These are phyloP conservation scores for Amphilophus citrinellus DNA, from an alignment of 2,113 vertebrate species.

Conservation along the genomic window DNA sequence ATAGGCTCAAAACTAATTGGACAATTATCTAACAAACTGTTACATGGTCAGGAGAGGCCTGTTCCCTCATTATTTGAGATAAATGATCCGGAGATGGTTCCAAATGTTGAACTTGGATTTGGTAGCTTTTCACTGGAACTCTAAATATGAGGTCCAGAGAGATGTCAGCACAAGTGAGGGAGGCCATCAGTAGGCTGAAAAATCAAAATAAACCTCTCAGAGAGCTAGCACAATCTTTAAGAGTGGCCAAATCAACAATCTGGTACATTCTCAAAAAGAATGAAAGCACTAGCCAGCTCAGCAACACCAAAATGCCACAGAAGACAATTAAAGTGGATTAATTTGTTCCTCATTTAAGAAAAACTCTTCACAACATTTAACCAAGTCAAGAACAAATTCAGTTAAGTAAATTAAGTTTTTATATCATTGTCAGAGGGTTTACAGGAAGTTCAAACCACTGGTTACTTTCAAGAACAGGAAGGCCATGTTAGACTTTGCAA, in stretches of 20 bases:
- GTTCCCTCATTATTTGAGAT: neutral
- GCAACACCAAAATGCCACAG: neutral
- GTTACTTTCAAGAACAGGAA: neutral
- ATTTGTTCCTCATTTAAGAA: constrained; percentile 1
- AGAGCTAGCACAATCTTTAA: neutral
- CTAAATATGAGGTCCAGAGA: neutral
- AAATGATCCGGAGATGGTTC: neutral
- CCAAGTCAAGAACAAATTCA: neutral
- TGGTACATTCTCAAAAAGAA: neutral
- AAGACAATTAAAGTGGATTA: neutral
- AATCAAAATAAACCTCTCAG: neutral
- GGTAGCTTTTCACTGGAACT: neutral
- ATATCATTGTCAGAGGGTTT: neutral
- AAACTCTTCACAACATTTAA: neutral
- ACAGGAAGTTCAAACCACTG: neutral
- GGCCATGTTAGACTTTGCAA: neutral
- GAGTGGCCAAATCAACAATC: neutral
- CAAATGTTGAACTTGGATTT: neutral
- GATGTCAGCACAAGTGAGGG: neutral
- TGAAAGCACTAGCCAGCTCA: neutral
- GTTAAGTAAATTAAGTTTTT: neutral
- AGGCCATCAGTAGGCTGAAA: neutral
- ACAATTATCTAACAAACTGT: neutral
- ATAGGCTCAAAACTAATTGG: neutral
- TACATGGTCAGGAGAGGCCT: neutral